A percentile compares a stretch with the other conserved stretches of the same genome.
Evolutionary conservation across 2,113 vertebrate species (phyloP).

Genomic region (Procavia capensis): DNA sequence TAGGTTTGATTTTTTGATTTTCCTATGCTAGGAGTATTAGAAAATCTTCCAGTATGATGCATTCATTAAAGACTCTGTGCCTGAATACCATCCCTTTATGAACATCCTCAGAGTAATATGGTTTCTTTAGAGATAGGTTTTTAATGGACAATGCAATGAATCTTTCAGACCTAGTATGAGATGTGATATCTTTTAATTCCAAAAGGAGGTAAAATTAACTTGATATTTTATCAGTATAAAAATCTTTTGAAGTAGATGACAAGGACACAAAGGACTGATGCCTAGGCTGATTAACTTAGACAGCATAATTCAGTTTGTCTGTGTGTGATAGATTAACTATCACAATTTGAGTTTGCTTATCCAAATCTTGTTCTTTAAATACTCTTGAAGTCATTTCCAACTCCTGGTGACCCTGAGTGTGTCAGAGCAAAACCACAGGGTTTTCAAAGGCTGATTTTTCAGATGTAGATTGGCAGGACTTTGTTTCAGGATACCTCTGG

Average conservation of each 20-base stretch:
- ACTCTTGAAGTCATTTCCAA: neutral
- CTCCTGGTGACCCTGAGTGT: neutral
- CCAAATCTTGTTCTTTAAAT: neutral
- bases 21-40: neutral
- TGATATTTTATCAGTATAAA: neutral
- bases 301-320: neutral
- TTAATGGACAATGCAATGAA: neutral
- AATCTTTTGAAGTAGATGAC: neutral
- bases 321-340: neutral
- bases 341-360: neutral
- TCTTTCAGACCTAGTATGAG: neutral
- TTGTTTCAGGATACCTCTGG: neutral
- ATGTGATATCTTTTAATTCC: neutral
- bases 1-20: too few relatives aligned
- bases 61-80: neutral
- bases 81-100: neutral
- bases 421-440: too few relatives aligned
- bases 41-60: neutral
- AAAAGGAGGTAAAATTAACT: conserved; percentile 1
- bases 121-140: neutral
- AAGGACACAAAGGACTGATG: neutral
- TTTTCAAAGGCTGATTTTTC: too few relatives aligned
- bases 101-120: neutral
- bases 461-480: neutral
- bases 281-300: neutral